Base-by-base conservation (phyloP, 2,113 vertebrate species). In the Furnarius figulus region DNA sequence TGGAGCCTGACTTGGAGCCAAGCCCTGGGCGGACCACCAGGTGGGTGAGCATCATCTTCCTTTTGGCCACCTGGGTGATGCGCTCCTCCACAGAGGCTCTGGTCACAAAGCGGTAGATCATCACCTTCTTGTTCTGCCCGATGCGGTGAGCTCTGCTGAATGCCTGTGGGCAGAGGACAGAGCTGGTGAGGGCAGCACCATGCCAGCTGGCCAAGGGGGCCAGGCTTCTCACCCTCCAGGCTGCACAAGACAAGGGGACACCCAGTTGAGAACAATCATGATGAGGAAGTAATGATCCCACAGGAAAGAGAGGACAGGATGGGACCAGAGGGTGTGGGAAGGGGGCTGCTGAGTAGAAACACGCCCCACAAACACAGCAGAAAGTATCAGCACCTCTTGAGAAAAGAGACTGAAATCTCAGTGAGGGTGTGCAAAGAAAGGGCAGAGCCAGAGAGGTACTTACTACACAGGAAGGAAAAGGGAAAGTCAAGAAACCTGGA, bases 11-110 rank as follows among this genome's bases (percentile, higher is more conserved):
- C 97, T 99, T 99, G 95, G 99, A 99, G 92, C 99, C 99, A 1
- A 99, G 98, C 71, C 99, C 99, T 0, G 99, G 99, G 23, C 99
- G 98, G 33, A 99, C 99, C 65, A 99, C 99, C 78, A 99, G 97
- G 93, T 99, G 99, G 3, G 99, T 99, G 81, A 99, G 97, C 99
- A 99, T 99, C 99, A 99, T 99, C 98, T 99, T 99, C 96, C 99
- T 98, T 83, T 99, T 99, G 72, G 99, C 99, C 96, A 99, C 99
- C 97, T 99, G 99, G 19, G 99, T 99, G 97, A 99, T 99, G 37
- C 99, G 98, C 96, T 99, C 99, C 95, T 99, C 99, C 49, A 99
- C 99, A 0, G 99, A 99, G 68, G 99, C 99, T 44, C 99, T 97
- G 0, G 99, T 99, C 96, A 99, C 99, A 1, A 99, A 99, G 53